These are phyloP conservation scores for Euplexia lucipara DNA, from an alignment of 2,888 invertebrate genomes.

Conservation along the genomic window DNA sequence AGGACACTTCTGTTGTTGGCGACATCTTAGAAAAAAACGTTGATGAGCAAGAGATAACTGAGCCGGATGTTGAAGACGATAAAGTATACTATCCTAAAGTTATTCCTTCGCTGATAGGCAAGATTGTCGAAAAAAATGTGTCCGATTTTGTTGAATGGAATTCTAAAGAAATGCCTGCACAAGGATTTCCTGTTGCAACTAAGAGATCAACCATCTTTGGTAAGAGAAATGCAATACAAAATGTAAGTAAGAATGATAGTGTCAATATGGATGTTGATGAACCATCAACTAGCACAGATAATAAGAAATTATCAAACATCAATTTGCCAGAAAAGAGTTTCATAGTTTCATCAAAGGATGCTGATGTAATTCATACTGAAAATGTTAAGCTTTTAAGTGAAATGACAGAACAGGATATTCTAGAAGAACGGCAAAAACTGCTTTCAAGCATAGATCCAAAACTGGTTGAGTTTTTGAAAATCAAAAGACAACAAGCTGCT, in stretches of 20 bases:
- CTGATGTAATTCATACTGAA: slow-evolving; percentile 93
- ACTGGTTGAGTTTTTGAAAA: slow-evolving; percentile 92
- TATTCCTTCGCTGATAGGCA: slow-evolving; percentile 85
- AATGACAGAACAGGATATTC: slow-evolving; percentile 94
- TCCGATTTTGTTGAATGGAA: slow-evolving; percentile 66
- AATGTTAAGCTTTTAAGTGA: slow-evolving; percentile 92
- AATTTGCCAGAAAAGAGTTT: slow-evolving; percentile 84
- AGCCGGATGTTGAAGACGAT: slow-evolving; percentile 76
- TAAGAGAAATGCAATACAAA: slow-evolving; percentile 67
- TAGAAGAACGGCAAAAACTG: slow-evolving; percentile 93
- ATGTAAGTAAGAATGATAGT: slow-evolving; percentile 28
- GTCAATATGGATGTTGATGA: slow-evolving; percentile 77
- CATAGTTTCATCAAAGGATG: slow-evolving; percentile 87
- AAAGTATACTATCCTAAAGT: slow-evolving; percentile 87
- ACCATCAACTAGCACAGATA: slow-evolving; percentile 49
- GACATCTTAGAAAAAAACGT: slow-evolving; percentile 82
- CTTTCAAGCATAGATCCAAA: slow-evolving; percentile 92
- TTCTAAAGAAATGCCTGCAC: slow-evolving; percentile 75
- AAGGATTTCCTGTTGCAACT: slow-evolving; percentile 89
- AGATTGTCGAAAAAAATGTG: slow-evolving; percentile 90
- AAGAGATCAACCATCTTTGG: slow-evolving; percentile 78
- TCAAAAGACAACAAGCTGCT: slow-evolving; percentile 70
- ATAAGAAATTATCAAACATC: slow-evolving; percentile 39
- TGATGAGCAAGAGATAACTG: slow-evolving; percentile 43
- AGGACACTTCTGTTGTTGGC: slow-evolving; percentile 71